These are phyloP conservation scores for Pterocles orientalis DNA, from an alignment of 2,113 vertebrate genomes.

Conservation along the genomic window DNA sequence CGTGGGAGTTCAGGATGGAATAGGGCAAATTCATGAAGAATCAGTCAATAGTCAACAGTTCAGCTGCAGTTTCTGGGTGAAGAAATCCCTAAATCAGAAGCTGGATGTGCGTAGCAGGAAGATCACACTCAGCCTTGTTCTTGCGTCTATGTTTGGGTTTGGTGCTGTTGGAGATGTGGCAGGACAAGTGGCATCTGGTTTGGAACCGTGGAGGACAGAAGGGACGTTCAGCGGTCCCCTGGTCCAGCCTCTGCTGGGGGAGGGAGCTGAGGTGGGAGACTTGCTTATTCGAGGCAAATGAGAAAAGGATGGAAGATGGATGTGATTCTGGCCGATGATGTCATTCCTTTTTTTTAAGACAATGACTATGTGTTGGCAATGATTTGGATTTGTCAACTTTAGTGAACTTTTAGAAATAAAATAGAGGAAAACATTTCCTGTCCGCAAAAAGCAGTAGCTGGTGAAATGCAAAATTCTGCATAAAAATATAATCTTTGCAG, in stretches of 20 bases:
- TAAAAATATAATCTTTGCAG: not conserved
- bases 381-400: not conserved
- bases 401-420: not conserved
- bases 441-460: not conserved
- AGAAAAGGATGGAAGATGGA: not conserved
- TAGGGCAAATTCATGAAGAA: fast-evolving
- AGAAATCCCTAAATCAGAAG: not conserved
- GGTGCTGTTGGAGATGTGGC: fast-evolving
- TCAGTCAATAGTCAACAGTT: not conserved
- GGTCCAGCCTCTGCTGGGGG: not conserved
- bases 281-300: not conserved
- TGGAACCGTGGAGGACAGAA: not conserved
- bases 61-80: not conserved
- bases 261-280: not conserved
- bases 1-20: not conserved
- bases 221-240: not conserved
- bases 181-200: not conserved
- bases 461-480: not conserved
- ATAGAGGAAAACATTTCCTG: not conserved
- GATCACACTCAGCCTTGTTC: fast-evolving
- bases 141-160: fast-evolving
- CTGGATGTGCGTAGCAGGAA: not conserved
- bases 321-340: not conserved
- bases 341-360: not conserved
- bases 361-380: not conserved